Base-by-base conservation (phyloP, 1,140 invertebrate species). In the Heliconius hermathena region DNA sequence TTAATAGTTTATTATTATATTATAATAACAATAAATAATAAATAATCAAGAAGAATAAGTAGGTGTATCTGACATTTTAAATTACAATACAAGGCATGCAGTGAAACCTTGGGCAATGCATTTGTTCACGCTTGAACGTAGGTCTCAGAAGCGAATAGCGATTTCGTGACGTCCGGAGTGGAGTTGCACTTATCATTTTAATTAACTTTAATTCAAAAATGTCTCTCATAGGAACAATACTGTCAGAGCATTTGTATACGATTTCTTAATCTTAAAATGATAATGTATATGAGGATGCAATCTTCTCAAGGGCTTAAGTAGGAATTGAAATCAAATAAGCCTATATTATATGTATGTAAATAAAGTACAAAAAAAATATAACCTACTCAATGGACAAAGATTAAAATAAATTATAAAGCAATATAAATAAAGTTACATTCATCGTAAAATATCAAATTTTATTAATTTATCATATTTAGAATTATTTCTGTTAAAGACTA, bases 141-240 rank as follows among this genome's bases (percentile, higher is more conserved):
- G 38, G 60, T 80, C 73, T 80, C 52, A 80, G 79, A 82, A 78
- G 73, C 60, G 73, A 66, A 66, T 66, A 66, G 22, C 60, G 26
- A 79, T 73, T 74, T 84, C 86, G 86, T 86, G 84, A 85, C 87
- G 84, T 88, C 87, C 88, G 84, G 75, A 79, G 33, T 77, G n/a
- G 77, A 29, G 70, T 49, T 71, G 81, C 81, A 81, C 70, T 60
- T 54, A 77, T 66, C 74, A 84, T 82, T 82, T 78, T 80, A 84
- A 84, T 78, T 80, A 82, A 75, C 26, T 76, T 80, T 75, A 75
- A 73, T 66, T 52, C 36, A 54, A 75, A 52, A 41, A 41, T 4
- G 54, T 74, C 52, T 54, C 60, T 73, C 33, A 13, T 46, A 6
- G n/a, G 38, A 73, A 78, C 8, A 29, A 66, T 29, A 46, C 13